phyloP scores from a whole-genome alignment of 2,113 vertebrate species.

The Nothocercus nigrocapillus region DNA sequence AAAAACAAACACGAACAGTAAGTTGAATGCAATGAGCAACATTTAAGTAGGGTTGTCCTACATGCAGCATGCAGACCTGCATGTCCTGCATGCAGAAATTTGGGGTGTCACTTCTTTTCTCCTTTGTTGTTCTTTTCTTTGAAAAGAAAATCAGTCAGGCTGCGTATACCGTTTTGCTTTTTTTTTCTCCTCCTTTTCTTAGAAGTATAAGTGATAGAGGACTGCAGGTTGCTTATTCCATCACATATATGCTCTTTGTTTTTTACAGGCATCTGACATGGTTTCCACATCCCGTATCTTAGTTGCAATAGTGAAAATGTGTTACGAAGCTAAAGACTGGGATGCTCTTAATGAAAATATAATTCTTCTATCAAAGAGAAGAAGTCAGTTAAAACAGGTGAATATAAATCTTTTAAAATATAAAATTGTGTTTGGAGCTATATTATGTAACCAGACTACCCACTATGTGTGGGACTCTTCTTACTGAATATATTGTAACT shows the following conservation, averaged over 20 bases:
- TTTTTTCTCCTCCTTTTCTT: background rate
- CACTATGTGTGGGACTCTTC: background rate
- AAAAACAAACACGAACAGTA: constrained; percentile 98
- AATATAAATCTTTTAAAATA: constrained; percentile 3
- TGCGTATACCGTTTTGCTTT: background rate
- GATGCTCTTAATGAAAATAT: constrained; percentile 98
- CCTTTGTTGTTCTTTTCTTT: background rate
- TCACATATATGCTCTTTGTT: background rate
- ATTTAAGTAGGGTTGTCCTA: background rate
- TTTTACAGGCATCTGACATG: constrained; percentile 94
- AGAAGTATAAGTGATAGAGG: background rate
- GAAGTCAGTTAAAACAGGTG: constrained; percentile 98
- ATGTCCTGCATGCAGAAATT: no score
- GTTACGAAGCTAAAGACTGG: constrained; percentile 96
- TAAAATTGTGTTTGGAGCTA: background rate
- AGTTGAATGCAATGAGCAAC: constrained; percentile 50
- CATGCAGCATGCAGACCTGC: no score
- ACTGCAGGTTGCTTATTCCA: background rate
- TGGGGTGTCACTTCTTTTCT: background rate
- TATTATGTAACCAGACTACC: background rate
- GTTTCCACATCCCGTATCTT: constrained; percentile 96
- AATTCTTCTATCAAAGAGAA: constrained; percentile 94
- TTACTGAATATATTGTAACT: background rate
- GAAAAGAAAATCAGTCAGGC: background rate
- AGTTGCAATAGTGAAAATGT: constrained; percentile 96